A percentile compares a stretch with the other conserved stretches of the same genome.
phyloP scores from a whole-genome alignment of 2,888 invertebrate species.

The Chloromyia formosa region DNA sequence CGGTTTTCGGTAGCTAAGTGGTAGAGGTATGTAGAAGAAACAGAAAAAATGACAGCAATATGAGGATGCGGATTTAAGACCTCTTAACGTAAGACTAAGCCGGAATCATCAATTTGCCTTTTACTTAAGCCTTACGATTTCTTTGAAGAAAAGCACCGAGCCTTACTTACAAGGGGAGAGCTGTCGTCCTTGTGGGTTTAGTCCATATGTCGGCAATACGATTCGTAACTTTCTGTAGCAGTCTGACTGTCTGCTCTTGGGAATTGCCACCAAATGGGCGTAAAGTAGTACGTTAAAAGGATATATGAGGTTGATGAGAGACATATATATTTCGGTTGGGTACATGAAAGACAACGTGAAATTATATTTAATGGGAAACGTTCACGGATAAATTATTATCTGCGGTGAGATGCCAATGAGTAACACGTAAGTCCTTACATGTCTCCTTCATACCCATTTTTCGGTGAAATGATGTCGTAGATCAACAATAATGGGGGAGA shows the following conservation, averaged over 20 bases:
- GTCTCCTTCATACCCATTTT: background rate
- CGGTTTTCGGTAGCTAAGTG: background rate
- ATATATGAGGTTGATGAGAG: background rate
- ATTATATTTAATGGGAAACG: conserved; percentile 27
- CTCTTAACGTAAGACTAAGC: conserved; percentile 26
- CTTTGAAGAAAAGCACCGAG: background rate
- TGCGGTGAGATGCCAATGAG: background rate
- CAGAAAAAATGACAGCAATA: too few relatives aligned
- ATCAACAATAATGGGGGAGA: background rate
- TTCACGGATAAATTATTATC: background rate
- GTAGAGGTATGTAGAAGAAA: background rate
- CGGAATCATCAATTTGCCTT: conserved; percentile 34
- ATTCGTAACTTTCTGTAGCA: too few relatives aligned
- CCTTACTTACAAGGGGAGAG: background rate
- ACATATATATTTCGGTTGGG: background rate
- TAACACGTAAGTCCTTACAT: background rate
- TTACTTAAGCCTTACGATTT: conserved; percentile 22
- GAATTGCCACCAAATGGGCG: too few relatives aligned
- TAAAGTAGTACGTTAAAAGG: background rate
- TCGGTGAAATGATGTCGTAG: background rate
- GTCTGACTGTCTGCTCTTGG: too few relatives aligned
- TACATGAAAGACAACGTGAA: conserved; percentile 22
- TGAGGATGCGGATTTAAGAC: conserved; percentile 17
- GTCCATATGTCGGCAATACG: background rate
- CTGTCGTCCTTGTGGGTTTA: background rate